Evolutionary conservation across 2,797 vertebrate genomes (phyloP).

Genomic region (Zalophus californianus): DNA sequence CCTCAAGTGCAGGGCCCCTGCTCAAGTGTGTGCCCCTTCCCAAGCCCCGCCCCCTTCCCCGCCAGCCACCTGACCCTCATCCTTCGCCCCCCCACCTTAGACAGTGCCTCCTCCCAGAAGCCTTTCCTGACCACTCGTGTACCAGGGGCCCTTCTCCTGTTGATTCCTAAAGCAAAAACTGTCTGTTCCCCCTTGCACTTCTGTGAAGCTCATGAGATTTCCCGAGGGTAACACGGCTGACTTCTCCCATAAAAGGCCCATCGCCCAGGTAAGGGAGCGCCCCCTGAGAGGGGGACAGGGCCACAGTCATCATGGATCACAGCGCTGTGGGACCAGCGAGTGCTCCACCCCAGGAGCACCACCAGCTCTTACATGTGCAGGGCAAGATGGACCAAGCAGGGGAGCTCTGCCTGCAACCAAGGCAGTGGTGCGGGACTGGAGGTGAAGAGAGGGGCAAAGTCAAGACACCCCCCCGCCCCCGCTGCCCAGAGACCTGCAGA

Average conservation of each 20-base stretch:
- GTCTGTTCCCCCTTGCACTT: not conserved
- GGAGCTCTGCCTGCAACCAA: not conserved
- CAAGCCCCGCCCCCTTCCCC: not conserved
- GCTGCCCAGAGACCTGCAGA: not conserved
- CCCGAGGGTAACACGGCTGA: not conserved
- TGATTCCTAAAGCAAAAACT: not conserved
- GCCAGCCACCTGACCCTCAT: fast-evolving
- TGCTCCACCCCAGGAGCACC: not conserved
- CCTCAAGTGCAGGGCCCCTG: not conserved
- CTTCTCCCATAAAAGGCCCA: not conserved
- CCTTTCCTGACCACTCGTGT: not conserved
- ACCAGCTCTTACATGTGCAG: fast-evolving
- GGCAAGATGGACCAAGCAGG: not conserved
- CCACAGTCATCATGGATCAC: not conserved
- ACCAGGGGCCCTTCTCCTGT: not conserved
- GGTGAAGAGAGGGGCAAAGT: not conserved
- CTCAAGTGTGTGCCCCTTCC: not conserved
- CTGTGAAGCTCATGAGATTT: not conserved
- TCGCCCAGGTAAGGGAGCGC: not conserved
- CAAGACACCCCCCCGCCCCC: not conserved
- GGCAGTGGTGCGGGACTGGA: fast-evolving
- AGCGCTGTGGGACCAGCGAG: not conserved
- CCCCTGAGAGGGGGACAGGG: not conserved
- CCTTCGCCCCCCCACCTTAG: not conserved
- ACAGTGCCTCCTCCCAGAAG: not conserved